Percentiles rank a stretch among this genome's conserved stretches.
phyloP scores from a whole-genome alignment of 1,140 invertebrate species.

The Drosophila kohkoa region DNA sequence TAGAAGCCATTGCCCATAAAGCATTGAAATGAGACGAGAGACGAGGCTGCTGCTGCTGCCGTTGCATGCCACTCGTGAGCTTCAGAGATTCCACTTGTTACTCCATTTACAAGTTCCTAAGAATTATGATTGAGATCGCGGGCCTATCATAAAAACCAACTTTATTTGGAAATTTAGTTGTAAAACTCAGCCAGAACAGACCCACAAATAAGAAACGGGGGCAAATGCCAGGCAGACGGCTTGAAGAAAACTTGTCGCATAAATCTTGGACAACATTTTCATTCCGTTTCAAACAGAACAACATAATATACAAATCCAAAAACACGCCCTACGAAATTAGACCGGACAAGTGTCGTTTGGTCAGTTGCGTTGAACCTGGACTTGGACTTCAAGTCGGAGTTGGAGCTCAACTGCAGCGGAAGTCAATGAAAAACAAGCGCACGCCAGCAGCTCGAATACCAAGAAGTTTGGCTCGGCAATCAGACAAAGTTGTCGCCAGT shows the following conservation, averaged over 20 bases:
- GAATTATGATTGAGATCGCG: conserved; percentile 82
- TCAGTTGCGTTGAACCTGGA: conserved; percentile 32
- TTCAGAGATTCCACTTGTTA: conserved; percentile 77
- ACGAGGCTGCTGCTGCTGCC: not conserved
- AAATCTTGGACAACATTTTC: conserved; percentile 65
- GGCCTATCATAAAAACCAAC: conserved; percentile 69
- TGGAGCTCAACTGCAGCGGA: conserved; percentile 65
- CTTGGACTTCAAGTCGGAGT: conserved; percentile 5
- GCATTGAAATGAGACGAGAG: conserved; percentile 61
- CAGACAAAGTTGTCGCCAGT: conserved; percentile 73
- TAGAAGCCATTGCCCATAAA: conserved; percentile 68
- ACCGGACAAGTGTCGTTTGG: conserved; percentile 71
- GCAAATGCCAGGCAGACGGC: conserved; percentile 66
- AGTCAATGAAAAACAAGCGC: conserved; percentile 58
- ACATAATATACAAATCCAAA: conserved; percentile 29
- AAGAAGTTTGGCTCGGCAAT: conserved; percentile 66
- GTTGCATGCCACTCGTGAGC: conserved; percentile 6
- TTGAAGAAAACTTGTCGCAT: conserved; percentile 58
- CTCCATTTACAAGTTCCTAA: conserved; percentile 81
- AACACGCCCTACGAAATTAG: conserved; percentile 59
- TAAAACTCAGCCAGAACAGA: conserved; percentile 52
- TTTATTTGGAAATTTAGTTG: conserved; percentile 82
- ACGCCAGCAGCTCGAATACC: conserved; percentile 63
- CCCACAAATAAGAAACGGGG: conserved; percentile 14
- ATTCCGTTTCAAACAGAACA: conserved; percentile 49